Percentiles rank a stretch among this genome's conserved stretches.
Conservation (phyloP, 2,113 vertebrate genomes). For the Dissostichus mawsoni region DNA sequence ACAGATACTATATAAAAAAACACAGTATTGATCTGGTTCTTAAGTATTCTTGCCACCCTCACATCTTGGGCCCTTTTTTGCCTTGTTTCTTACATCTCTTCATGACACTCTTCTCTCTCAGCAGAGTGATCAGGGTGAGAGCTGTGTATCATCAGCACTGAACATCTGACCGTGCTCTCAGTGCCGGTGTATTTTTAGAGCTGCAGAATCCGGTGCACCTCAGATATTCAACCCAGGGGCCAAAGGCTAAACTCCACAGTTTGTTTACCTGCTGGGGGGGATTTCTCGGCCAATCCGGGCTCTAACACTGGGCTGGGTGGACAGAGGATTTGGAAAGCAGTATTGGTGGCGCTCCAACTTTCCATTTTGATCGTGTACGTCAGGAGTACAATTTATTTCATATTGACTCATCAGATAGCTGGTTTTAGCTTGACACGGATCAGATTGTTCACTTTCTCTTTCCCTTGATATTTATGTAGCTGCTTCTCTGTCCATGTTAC, state of each 20-base stretch:
- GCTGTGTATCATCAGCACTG: slow-evolving; percentile 65
- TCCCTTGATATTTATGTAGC: neutral
- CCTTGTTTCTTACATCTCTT: slow-evolving; percentile 5
- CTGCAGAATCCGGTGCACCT: slow-evolving; percentile 69
- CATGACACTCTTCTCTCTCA: slow-evolving; percentile 7
- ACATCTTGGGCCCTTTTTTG: neutral
- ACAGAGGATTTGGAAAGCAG: slow-evolving; percentile 32
- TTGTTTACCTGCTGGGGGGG: slow-evolving; percentile 76
- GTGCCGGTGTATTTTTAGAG: slow-evolving; percentile 83
- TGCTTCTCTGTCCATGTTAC: neutral
- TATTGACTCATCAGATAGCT: slow-evolving; percentile 29
- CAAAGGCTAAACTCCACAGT: slow-evolving; percentile 68
- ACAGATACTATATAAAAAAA: neutral
- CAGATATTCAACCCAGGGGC: slow-evolving; percentile 50
- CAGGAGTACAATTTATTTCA: slow-evolving; percentile 38
- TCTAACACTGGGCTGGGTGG: neutral
- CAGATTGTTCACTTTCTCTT: slow-evolving; percentile 4
- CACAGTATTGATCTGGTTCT: neutral
- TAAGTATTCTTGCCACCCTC: neutral
- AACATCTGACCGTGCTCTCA: slow-evolving; percentile 67
- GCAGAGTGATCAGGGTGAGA: slow-evolving; percentile 51
- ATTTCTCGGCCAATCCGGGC: slow-evolving; percentile 24
- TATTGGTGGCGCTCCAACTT: slow-evolving; percentile 49
- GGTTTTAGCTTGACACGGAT: neutral
- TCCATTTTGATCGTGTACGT: slow-evolving; percentile 54